phyloP scores from a whole-genome alignment of 1,140 invertebrate genomes.

The Macrocentrus cingulum region DNA sequence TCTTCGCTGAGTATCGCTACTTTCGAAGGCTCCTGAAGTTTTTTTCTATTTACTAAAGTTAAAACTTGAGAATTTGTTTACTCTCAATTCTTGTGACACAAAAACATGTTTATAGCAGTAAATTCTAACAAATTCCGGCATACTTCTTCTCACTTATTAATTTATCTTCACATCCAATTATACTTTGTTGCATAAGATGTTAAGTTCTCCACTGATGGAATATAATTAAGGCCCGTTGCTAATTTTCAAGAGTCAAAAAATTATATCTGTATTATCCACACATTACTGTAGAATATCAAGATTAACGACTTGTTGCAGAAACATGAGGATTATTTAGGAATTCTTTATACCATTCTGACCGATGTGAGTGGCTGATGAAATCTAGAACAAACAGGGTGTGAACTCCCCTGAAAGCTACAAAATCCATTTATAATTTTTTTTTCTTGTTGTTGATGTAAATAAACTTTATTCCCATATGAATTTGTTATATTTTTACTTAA shows the following conservation, averaged over 20 bases:
- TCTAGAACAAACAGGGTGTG: no score
- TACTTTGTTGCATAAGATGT: neutral
- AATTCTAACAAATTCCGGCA: neutral
- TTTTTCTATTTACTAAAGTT: no score
- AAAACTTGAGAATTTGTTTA: slow-evolving; percentile 8
- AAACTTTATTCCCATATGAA: no score
- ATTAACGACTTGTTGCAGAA: neutral
- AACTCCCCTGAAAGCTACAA: no score
- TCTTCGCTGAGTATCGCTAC: slow-evolving; percentile 17
- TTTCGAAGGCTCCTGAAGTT: slow-evolving; percentile 9
- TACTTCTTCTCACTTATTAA: slow-evolving; percentile 5
- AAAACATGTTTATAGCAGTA: neutral
- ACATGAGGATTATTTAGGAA: neutral
- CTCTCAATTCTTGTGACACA: neutral
- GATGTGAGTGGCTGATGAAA: no score
- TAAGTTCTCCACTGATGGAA: no score
- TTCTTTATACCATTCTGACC: no score
- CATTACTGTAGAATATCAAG: neutral
- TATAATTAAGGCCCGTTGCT: neutral
- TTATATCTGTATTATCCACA: slow-evolving; percentile 7
- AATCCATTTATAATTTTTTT: no score
- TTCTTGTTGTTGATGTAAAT: no score
- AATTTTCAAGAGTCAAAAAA: slow-evolving; percentile 1
- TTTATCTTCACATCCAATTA: neutral
- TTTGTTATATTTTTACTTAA: no score